phyloP scores from a whole-genome alignment of 2,797 vertebrate genomes.

The Peromyscus attwateri region DNA sequence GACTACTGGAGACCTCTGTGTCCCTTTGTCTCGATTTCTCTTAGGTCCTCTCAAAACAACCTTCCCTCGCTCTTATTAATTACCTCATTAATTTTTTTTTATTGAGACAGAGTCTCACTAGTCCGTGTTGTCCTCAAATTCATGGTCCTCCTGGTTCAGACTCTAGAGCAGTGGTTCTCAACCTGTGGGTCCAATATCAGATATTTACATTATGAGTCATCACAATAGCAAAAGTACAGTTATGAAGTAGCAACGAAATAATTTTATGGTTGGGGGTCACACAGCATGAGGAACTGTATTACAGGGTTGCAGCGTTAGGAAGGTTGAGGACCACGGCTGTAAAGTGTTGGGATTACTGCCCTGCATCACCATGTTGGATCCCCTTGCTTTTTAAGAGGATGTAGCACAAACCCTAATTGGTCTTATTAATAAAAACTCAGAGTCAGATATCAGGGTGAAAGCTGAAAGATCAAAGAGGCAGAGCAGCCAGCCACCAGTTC shows the following conservation, averaged over 20 bases:
- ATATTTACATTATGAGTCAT: background rate
- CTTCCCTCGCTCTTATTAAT: background rate
- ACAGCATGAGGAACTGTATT: background rate
- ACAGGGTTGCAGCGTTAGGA: background rate
- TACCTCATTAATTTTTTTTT: background rate
- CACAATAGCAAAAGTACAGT: background rate
- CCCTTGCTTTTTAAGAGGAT: background rate
- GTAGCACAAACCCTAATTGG: too few relatives aligned
- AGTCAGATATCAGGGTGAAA: too few relatives aligned
- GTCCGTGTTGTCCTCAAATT: background rate
- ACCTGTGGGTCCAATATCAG: background rate
- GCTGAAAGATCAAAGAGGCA: too few relatives aligned
- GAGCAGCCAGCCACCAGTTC: too few relatives aligned
- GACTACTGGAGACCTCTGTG: fast-evolving
- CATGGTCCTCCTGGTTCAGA: background rate
- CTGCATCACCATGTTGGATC: background rate
- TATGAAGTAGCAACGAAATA: background rate
- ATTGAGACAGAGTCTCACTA: background rate
- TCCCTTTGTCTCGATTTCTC: background rate
- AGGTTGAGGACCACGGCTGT: background rate
- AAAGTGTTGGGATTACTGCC: background rate
- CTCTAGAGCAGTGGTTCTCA: background rate
- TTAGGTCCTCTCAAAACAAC: background rate
- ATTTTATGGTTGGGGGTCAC: background rate
- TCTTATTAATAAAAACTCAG: too few relatives aligned